Evolutionary conservation across 2,888 invertebrate species (phyloP), one percentile per base, ranked within the genome.

Genomic region (Athalia rosae): DNA sequence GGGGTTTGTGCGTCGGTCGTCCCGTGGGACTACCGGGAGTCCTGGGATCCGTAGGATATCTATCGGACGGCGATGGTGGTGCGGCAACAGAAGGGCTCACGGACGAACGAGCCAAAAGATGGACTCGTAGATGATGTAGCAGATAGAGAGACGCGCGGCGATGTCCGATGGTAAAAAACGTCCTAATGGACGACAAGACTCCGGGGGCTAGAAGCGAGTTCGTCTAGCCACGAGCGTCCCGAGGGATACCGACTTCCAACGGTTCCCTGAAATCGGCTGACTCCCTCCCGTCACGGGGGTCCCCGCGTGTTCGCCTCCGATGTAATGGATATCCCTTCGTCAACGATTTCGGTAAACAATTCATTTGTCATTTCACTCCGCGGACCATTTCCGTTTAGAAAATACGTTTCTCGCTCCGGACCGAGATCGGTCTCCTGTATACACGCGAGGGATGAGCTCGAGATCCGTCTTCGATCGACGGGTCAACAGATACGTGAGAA

Each of bases 331-430:
- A 84, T 80, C 80, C 28, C 28, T 73, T 80, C 78, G 81, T 80
- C 80, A 73, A 78, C 78, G 78, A 74, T 85, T 83, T 82, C 77
- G 78, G 83, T 85, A 88, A 88, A 88, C 86, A 87, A 82, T 86
- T 85, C 84, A 86, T 87, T 87, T 84, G 84, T 87, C 87, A 87
- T 86, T 84, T 83, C 59, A 13, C 62, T 53, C 45, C 47, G 62
- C 59, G 67, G 66, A 67, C 69, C 58, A 71, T 58, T 58, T 56
- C 71, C 58, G 28, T 3, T 50, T 50, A 47, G 48, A 67, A 50
- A 43, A 58, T n/a, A 8, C 71, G 9, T 15, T 43, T 7, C 8
- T 58, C 43, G 43, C 43, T 71, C 56, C 15, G 15, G 4, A 13
- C 28, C 13, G 43, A 9, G 41, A 28, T 50, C 4, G 2, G 50